These are phyloP conservation scores for Melinopterus prodromus DNA, from an alignment of 2,888 invertebrate genomes.

Conservation along the genomic window DNA sequence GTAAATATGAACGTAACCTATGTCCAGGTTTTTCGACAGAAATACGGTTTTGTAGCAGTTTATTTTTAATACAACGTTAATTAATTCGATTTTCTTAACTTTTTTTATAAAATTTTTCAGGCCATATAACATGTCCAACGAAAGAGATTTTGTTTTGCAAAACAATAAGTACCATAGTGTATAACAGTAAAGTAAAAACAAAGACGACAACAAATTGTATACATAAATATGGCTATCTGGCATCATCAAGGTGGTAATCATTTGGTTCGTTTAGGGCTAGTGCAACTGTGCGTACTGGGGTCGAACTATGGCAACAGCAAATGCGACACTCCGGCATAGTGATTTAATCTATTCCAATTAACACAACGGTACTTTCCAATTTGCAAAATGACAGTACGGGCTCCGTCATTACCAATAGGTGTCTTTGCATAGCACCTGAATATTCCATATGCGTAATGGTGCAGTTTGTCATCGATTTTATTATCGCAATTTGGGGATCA, in stretches of 20 bases:
- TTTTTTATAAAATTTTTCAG: too few relatives aligned
- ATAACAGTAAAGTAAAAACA: too few relatives aligned
- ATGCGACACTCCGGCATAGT: neutral
- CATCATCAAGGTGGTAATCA: neutral
- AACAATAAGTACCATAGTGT: too few relatives aligned
- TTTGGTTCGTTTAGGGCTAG: neutral
- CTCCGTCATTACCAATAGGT: neutral
- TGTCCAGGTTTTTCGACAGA: too few relatives aligned
- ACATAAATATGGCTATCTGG: too few relatives aligned
- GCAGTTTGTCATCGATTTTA: conserved; percentile 4
- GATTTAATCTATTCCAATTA: conserved; percentile 4
- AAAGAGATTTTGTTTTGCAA: too few relatives aligned
- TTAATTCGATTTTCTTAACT: too few relatives aligned
- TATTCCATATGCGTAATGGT: neutral
- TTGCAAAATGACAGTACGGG: neutral
- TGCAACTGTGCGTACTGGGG: neutral
- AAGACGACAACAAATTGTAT: too few relatives aligned
- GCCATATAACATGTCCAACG: too few relatives aligned
- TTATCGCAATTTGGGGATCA: neutral
- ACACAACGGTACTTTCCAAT: neutral
- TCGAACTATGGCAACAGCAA: neutral
- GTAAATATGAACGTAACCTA: too few relatives aligned
- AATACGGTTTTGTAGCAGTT: too few relatives aligned
- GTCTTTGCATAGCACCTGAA: neutral
- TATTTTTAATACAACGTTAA: too few relatives aligned